Evolutionary conservation across 2,888 invertebrate species (phyloP).

Genomic region (Girardia tigrina): DNA sequence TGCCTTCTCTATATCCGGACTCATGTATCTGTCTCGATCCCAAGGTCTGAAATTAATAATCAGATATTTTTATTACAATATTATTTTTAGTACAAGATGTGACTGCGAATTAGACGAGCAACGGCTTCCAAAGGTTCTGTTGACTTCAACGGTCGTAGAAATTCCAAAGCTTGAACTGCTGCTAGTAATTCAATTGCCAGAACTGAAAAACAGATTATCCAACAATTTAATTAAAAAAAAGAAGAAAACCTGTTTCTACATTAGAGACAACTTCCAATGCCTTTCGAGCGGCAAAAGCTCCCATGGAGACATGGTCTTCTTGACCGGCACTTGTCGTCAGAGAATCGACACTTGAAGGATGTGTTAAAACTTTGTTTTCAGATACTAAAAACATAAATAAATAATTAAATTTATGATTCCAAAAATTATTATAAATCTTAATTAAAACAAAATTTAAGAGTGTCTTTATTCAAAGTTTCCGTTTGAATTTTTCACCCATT

Average conservation of each 20-base stretch:
- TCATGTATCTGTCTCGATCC: slow-evolving; percentile 58
- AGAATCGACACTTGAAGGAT: slow-evolving; percentile 59
- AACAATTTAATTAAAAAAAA: not conserved
- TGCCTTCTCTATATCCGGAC: slow-evolving; percentile 58
- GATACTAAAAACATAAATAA: slow-evolving; percentile 57
- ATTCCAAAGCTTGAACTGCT: slow-evolving; percentile 60
- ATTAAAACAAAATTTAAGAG: too few species aligned
- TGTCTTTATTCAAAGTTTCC: too few species aligned
- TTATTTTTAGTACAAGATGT: slow-evolving; percentile 41
- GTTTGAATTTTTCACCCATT: too few species aligned
- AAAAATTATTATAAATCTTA: too few species aligned
- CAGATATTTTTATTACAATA: not conserved
- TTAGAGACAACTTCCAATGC: slow-evolving; percentile 54
- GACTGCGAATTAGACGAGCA: slow-evolving; percentile 55
- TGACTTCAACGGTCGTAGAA: slow-evolving; percentile 57
- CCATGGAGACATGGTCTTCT: slow-evolving; percentile 63
- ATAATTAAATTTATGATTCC: too few species aligned
- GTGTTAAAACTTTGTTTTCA: slow-evolving; percentile 60
- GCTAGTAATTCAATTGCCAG: slow-evolving; percentile 59
- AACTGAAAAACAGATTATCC: slow-evolving; percentile 47
- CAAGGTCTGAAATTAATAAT: slow-evolving; percentile 52
- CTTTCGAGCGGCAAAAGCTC: slow-evolving; percentile 59
- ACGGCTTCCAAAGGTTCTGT: slow-evolving; percentile 58
- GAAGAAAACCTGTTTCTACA: slow-evolving; percentile 51
- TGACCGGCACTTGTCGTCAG: slow-evolving; percentile 59